A percentile compares a stretch with the other conserved stretches of the same genome.
phyloP scores from a whole-genome alignment of 2,113 vertebrate species.

The Elanoides forficatus region DNA sequence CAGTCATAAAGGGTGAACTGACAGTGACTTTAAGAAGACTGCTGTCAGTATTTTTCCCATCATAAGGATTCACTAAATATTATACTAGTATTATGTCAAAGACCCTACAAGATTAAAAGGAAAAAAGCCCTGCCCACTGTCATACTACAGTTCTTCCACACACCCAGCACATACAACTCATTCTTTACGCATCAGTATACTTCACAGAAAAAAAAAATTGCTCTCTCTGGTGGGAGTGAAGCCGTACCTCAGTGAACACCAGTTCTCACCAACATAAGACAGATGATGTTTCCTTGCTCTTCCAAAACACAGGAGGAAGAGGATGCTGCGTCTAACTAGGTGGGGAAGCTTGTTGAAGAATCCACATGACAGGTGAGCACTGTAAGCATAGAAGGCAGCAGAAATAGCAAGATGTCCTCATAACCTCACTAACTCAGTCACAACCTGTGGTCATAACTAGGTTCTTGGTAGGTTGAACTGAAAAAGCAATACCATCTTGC shows the following conservation, averaged over 20 bases:
- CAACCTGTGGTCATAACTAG: no score
- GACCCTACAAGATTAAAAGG: background rate
- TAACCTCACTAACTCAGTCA: background rate
- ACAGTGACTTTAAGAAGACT: background rate
- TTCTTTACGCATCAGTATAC: background rate
- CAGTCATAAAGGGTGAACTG: background rate
- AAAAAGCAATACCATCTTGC: background rate
- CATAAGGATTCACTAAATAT: background rate
- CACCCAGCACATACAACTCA: background rate
- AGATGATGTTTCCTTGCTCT: background rate
- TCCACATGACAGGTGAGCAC: background rate
- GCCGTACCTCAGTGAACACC: background rate
- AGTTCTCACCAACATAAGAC: background rate
- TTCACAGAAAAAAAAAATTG: background rate
- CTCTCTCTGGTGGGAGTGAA: background rate
- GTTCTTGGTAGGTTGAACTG: background rate
- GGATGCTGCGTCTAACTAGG: background rate
- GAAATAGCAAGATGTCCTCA: background rate
- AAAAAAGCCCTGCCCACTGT: background rate
- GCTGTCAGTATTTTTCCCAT: background rate
- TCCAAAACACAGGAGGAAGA: background rate
- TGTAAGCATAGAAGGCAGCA: background rate
- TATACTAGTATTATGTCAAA: background rate
- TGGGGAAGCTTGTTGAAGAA: background rate
- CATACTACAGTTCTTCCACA: background rate